Conservation (phyloP, 2,888 invertebrate species). For the Polydesmus complanatus region DNA sequence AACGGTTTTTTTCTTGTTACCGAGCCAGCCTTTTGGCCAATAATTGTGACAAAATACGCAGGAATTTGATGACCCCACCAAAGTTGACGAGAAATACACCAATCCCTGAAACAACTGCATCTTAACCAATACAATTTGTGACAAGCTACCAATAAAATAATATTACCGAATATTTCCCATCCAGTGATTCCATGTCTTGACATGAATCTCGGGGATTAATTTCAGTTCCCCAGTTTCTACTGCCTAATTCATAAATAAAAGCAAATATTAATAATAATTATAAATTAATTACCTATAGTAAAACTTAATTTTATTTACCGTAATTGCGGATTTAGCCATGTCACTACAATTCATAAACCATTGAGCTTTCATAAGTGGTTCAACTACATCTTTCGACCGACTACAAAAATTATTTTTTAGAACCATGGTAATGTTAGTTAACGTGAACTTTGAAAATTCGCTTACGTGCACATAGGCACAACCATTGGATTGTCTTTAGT, state of each 20-base stretch:
- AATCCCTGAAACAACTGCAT: slow-evolving; percentile 59
- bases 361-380: slow-evolving; percentile 88
- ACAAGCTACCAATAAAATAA: background rate
- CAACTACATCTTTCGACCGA: slow-evolving; percentile 93
- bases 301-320: slow-evolving; percentile 29
- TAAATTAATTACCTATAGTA: slow-evolving; percentile 2
- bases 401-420: slow-evolving; percentile 36
- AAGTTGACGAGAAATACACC: slow-evolving; percentile 94
- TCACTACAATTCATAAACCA: slow-evolving; percentile 69
- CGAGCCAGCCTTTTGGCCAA: slow-evolving; percentile 24
- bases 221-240: slow-evolving; percentile 66
- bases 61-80: slow-evolving; percentile 99
- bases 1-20: background rate
- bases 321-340: slow-evolving; percentile 75
- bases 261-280: background rate
- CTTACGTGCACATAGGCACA: slow-evolving; percentile 59
- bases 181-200: slow-evolving; percentile 91
- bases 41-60: slow-evolving; percentile 61
- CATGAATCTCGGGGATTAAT: slow-evolving; percentile 79
- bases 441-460: background rate
- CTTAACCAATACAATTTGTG: background rate
- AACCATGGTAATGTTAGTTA: background rate
- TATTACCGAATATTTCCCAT: slow-evolving; percentile 68
- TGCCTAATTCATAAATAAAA: slow-evolving; percentile 31
- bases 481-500: slow-evolving; percentile 87